Percentiles rank a stretch among this genome's conserved stretches.
Conservation (phyloP, 2,888 invertebrate species). For the Erebia aethiops region DNA sequence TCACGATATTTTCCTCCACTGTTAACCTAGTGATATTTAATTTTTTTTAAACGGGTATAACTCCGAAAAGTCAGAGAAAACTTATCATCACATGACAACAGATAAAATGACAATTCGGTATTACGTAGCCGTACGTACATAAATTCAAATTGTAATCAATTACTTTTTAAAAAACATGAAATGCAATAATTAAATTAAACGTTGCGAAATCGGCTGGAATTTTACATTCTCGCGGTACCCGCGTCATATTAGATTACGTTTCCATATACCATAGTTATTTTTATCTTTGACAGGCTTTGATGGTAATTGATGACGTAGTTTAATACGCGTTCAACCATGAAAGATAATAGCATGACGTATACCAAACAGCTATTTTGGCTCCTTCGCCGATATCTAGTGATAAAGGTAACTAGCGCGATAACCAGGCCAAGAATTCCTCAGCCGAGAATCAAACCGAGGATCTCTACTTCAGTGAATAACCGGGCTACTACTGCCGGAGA, state of each 20-base stretch:
- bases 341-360: background rate
- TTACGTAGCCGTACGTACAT: background rate
- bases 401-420: no score
- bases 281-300: slow-evolving; percentile 15
- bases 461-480: background rate
- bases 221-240: slow-evolving; percentile 24
- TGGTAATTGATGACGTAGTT: slow-evolving; percentile 16
- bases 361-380: background rate
- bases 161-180: slow-evolving; percentile 35
- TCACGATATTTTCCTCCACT: no score
- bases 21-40: no score
- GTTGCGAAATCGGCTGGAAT: slow-evolving; percentile 37
- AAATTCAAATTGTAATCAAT: background rate
- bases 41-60: background rate
- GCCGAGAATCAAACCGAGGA: background rate
- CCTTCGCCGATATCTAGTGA: no score
- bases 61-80: background rate
- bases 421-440: background rate
- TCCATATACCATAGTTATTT: slow-evolving; percentile 13
- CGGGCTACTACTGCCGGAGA: no score
- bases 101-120: background rate
- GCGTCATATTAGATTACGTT: slow-evolving; percentile 28
- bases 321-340: background rate
- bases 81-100: background rate
- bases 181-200: slow-evolving; percentile 36